Conservation (phyloP, 2,797 vertebrate genomes). For the Bradypus variegatus region DNA sequence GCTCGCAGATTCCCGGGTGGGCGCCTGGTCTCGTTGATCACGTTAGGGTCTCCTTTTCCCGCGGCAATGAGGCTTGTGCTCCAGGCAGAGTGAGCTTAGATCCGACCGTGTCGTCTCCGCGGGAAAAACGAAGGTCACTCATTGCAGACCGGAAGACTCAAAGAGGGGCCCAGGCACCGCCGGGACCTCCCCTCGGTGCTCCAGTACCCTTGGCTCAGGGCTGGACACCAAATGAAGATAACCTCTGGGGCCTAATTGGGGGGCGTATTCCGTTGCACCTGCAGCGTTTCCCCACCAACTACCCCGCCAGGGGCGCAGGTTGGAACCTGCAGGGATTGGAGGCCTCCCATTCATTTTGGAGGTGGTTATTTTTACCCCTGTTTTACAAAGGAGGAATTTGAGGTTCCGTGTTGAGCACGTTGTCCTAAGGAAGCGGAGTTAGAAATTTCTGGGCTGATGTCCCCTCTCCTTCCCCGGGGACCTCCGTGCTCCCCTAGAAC, state of each 20-base stretch:
- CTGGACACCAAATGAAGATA: fast-evolving
- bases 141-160: fast-evolving
- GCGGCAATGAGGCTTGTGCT: fast-evolving
- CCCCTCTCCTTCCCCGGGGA: fast-evolving
- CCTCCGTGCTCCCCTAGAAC: background rate
- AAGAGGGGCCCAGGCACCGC: fast-evolving
- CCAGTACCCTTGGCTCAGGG: fast-evolving
- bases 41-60: background rate
- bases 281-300: fast-evolving
- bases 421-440: background rate
- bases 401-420: background rate
- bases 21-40: background rate
- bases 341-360: background rate
- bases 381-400: background rate
- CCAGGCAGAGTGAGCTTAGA: background rate
- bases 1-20: background rate
- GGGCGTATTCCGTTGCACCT: background rate
- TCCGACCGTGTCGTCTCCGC: fast-evolving
- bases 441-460: background rate
- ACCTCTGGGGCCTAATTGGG: background rate
- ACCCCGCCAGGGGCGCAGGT: fast-evolving
- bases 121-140: too few species aligned
- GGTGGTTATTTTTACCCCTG: background rate
- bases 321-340: background rate
- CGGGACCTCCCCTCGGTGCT: fast-evolving